Evolutionary conservation across 1,140 invertebrate species (phyloP).

Genomic region (Camponotus floridanus): DNA sequence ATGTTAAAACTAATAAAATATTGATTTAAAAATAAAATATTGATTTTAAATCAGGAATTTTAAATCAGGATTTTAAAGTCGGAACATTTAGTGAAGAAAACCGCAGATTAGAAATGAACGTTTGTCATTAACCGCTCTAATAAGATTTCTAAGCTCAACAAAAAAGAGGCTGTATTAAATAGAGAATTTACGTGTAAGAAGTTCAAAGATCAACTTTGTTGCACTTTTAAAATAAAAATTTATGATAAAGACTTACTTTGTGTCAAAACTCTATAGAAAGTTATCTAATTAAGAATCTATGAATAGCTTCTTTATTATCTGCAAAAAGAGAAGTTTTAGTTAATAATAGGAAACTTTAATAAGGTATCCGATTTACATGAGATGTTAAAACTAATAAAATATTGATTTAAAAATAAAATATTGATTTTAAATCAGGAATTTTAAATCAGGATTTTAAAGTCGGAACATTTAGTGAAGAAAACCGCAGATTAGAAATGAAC

Average conservation of each 20-base stretch:
- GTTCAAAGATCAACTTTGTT: not conserved
- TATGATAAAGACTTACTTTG: not conserved
- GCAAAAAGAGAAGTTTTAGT: not conserved
- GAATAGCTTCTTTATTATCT: not conserved
- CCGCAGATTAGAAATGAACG: conserved; percentile 29
- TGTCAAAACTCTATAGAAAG: not conserved
- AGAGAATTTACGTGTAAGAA: not conserved
- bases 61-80: too few species aligned
- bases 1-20: not conserved
- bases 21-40: conserved; percentile 22
- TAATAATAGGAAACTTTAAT: not conserved
- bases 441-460: too few species aligned
- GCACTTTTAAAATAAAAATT: not conserved
- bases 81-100: conserved; percentile 29
- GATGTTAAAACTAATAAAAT: not conserved
- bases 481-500: conserved; percentile 28
- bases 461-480: conserved; percentile 31
- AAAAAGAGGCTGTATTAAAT: conserved; percentile 25
- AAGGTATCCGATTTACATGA: not conserved
- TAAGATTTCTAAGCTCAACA: not conserved
- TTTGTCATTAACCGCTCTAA: conserved; percentile 33
- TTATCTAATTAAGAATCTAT: not conserved
- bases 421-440: too few species aligned
- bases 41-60: too few species aligned
- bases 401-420: conserved; percentile 25